phyloP scores from a whole-genome alignment of 2,797 vertebrate species.

The Propithecus deckenii region DNA sequence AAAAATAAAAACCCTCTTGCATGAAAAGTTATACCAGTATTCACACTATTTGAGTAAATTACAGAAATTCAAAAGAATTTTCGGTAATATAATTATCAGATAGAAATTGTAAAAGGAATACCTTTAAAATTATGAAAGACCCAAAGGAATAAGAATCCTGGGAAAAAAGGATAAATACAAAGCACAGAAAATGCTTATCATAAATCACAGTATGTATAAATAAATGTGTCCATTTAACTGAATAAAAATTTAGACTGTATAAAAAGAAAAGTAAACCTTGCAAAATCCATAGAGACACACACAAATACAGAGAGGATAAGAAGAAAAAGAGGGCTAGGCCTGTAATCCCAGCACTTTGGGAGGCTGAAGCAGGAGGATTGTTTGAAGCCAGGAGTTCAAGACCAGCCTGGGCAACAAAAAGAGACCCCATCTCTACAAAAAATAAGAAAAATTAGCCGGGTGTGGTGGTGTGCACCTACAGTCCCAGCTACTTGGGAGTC shows the following conservation, averaged over 20 bases:
- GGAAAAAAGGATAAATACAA: neutral
- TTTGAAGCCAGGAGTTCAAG: neutral
- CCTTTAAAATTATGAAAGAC: neutral
- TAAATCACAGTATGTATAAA: neutral
- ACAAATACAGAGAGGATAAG: neutral
- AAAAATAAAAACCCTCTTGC: neutral
- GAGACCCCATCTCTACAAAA: neutral
- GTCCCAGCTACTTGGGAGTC: neutral
- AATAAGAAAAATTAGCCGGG: neutral
- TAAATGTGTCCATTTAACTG: neutral
- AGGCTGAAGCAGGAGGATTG: neutral
- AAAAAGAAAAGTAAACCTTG: neutral
- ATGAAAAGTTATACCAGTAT: neutral
- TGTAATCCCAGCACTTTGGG: neutral
- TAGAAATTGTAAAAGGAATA: neutral
- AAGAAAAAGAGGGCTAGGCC: neutral
- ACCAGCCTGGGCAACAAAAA: neutral
- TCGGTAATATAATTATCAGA: neutral
- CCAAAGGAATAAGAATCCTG: slow-evolving; percentile 12
- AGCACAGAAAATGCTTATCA: neutral
- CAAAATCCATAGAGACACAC: neutral
- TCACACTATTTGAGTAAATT: neutral
- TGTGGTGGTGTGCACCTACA: neutral
- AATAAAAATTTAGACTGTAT: neutral
- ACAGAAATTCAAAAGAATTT: too few species aligned